phyloP scores from a whole-genome alignment of 1,140 invertebrate species.

The Saccostrea glomerata region DNA sequence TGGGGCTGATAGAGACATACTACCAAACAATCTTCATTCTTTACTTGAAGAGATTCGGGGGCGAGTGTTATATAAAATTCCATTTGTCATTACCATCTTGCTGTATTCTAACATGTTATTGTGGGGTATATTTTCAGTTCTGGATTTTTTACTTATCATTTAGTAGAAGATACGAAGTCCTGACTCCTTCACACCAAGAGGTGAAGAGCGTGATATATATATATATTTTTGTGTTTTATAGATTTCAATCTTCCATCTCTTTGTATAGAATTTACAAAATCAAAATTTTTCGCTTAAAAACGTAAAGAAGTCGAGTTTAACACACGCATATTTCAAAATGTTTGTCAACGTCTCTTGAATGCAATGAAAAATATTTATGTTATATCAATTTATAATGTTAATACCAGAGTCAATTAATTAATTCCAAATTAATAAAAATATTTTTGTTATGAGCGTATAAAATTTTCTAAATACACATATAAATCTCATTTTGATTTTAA shows the following conservation, averaged over 20 bases:
- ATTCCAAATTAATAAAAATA: no score
- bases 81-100: background rate
- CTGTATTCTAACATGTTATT: background rate
- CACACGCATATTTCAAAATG: no score
- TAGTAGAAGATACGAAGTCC: background rate
- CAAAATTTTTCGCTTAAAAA: no score
- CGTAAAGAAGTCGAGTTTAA: no score
- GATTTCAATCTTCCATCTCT: background rate
- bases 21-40: slow-evolving; percentile 8
- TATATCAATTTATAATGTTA: no score
- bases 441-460: no score
- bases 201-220: background rate
- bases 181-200: background rate
- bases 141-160: background rate
- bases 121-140: background rate
- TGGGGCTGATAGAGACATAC: background rate
- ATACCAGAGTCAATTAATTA: no score
- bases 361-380: no score
- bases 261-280: background rate
- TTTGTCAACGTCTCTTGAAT: no score
- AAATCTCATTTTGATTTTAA: no score
- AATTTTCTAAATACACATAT: no score
- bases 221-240: background rate
- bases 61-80: background rate
- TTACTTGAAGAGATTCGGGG: background rate